Base-by-base conservation (phyloP, 1,140 invertebrate species). In the Nixonia krombeini region DNA sequence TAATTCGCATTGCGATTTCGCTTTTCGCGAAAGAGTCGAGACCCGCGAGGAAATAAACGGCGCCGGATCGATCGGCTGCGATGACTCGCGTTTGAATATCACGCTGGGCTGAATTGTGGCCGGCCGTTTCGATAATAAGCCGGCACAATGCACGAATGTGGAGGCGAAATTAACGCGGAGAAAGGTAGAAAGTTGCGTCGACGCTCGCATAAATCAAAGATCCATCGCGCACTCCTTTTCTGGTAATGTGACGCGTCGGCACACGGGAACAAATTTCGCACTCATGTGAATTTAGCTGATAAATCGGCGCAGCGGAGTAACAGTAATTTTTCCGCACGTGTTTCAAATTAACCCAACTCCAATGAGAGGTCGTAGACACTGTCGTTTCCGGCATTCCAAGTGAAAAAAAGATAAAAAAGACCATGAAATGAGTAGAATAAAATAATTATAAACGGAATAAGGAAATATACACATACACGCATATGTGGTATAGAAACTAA, bases 111-210 rank as follows among this genome's bases (percentile, higher is more conserved):
- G 47, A 40, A 51, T 52, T 46, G 28, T 17, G 17, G 6, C 10
- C 9, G 37, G 15, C 16, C 15, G 2, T 21, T 33, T 40, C 37
- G 26, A 44, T 49, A 37, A 45, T 29, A 29, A 42, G 13, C n/a
- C n/a, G n/a, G 10, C 1, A 12, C 33, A 44, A 28, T 25, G 44
- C 1, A 17, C 28, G 16, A 41, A 12, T 23, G 23, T 25, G 42
- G 9, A 45, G 16, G 21, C 38, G 53, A 63, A 55, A 55, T 63
- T 44, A 47, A 55, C 38, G 5, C 40, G 31, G 59, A 49, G 59
- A 63, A 61, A 61, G 49, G 57, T 53, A 61, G 49, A 53, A 63
- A 63, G 45, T 63, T 63, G 33, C 59, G 29, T 55, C 42, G 29
- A 35, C 38, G 42, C 17, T 50, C 47, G 31, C 41, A 50, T 61